Conservation (phyloP, 2,113 vertebrate species). For the Boulengeromyrus knoepffleri region DNA sequence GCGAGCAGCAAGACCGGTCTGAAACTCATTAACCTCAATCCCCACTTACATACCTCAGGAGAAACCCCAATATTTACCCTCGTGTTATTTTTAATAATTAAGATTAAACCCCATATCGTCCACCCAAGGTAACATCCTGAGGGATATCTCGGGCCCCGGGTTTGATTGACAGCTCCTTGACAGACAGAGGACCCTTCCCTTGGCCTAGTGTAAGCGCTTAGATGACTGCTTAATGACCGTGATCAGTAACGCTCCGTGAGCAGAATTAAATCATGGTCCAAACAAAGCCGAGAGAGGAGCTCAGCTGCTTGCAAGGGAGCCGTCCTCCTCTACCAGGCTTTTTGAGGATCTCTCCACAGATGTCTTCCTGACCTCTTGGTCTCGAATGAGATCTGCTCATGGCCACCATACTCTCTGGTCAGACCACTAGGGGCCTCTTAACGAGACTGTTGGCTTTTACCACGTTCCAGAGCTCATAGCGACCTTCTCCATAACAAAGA, state of each 20-base stretch:
- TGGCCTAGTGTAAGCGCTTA: conserved; percentile 24
- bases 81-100: background rate
- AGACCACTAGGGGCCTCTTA: background rate
- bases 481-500: background rate
- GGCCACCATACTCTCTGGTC: background rate
- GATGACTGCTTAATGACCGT: conserved; percentile 46
- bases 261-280: conserved; percentile 48
- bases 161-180: background rate
- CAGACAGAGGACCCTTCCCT: conserved; percentile 26
- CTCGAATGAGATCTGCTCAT: background rate
- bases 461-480: background rate
- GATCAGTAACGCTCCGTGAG: conserved; percentile 49
- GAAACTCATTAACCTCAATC: background rate
- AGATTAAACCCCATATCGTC: background rate
- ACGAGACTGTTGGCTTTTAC: background rate
- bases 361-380: background rate
- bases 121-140: background rate
- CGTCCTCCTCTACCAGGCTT: background rate
- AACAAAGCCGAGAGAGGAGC: conserved; percentile 33
- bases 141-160: background rate
- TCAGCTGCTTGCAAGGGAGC: background rate
- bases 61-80: background rate
- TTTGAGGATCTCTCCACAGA: background rate
- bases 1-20: background rate
- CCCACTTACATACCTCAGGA: background rate